Conservation (phyloP, 2,797 vertebrate genomes). For the Hirundo rustica region DNA sequence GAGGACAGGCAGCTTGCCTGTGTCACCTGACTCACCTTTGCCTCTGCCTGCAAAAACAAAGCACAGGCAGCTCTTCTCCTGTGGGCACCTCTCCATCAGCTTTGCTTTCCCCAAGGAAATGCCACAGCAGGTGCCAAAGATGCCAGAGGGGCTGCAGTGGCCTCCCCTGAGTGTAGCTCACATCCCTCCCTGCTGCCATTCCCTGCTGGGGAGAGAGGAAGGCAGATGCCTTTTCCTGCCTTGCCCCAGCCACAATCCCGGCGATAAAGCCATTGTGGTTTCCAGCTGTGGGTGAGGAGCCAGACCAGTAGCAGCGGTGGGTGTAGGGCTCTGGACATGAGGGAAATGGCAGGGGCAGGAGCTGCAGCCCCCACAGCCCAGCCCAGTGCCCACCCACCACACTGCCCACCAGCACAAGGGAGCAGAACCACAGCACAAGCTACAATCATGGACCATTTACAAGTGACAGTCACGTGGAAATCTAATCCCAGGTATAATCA, state of each 20-base stretch:
- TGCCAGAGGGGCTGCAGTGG: not conserved
- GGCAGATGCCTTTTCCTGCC: not conserved
- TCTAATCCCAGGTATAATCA: not conserved
- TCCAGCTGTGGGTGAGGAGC: not conserved
- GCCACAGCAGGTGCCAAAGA: not conserved
- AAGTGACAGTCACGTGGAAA: not conserved
- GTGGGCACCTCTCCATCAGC: not conserved
- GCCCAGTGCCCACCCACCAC: not conserved
- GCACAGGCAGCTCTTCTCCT: not conserved
- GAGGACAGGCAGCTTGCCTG: not conserved
- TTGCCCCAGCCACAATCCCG: accelerated
- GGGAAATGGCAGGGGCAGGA: not conserved
- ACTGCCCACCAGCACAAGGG: not conserved
- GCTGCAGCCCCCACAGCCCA: not conserved
- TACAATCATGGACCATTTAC: not conserved
- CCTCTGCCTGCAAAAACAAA: not conserved
- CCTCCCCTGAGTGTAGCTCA: not conserved
- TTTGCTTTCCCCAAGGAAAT: not conserved
- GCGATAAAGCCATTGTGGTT: not conserved
- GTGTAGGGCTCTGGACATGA: not conserved
- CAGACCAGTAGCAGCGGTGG: not conserved
- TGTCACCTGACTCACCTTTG: not conserved
- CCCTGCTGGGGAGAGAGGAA: accelerated
- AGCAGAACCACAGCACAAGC: not conserved
- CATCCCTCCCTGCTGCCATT: not conserved